These are phyloP conservation scores for Oxytorus armatus DNA, from an alignment of 2,888 invertebrate genomes.

Conservation along the genomic window DNA sequence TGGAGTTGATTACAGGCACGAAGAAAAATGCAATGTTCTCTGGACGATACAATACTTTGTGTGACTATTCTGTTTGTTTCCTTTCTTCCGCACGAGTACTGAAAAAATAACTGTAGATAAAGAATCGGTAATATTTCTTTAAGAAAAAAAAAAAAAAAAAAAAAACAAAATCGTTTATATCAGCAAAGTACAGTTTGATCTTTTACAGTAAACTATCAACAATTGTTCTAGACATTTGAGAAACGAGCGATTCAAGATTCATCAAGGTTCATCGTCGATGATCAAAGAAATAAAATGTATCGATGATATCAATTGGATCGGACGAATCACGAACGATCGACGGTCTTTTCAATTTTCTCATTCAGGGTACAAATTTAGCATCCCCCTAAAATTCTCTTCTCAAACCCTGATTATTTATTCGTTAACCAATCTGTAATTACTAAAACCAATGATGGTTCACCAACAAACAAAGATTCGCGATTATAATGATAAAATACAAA, in stretches of 20 bases:
- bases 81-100: constrained; percentile 79
- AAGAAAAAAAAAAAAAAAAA: no score
- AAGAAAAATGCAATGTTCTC: constrained; percentile 78
- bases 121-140: no score
- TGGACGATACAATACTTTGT: constrained; percentile 75
- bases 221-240: not conserved
- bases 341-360: no score
- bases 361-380: no score
- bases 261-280: not conserved
- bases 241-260: not conserved
- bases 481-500: not conserved
- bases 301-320: no score
- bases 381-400: no score
- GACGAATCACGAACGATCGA: no score
- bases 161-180: constrained; percentile 1
- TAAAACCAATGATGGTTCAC: not conserved
- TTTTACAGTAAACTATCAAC: not conserved
- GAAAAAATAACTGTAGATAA: constrained; percentile 65
- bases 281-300: no score
- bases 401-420: no score
- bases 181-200: not conserved
- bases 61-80: constrained; percentile 75
- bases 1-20: constrained; percentile 68
- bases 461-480: not conserved
- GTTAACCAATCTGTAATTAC: not conserved